Evolutionary conservation across 2,888 invertebrate genomes (phyloP), one percentile per base, ranked within the genome.

Genomic region (Mycogona germanica): DNA sequence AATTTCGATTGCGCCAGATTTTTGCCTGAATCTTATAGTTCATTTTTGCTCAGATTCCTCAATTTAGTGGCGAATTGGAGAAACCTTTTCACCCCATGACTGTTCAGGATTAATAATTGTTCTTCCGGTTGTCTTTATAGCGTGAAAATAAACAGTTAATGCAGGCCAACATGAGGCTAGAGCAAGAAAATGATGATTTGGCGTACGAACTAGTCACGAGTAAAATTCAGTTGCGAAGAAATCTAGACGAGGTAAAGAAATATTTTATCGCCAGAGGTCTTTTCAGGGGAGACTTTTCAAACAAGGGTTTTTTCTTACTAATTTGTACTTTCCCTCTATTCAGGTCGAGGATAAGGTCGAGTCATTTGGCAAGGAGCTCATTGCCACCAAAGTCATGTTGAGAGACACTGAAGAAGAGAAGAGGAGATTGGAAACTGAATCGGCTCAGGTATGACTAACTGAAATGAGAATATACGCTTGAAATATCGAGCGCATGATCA

Each of bases 331-430:
- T 1, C 6, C 2, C 40, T 25, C 25, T 42, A 25, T 63, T 49
- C 57, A 73, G 74, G 65, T 68, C 23, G 71, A 74, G 59, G 75
- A 75, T 58, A 66, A 66, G 48, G 64, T 69, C 51, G 73, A 73
- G 55, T 62, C 63, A 2, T 62, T 73, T 50, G 66, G 65, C 46
- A 66, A 65, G 55, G 73, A 73, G 53, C 61, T 73, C 48, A 64
- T 67, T 46, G 60, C 66, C 30, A 64, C 72, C 2, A 68, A 69
- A 55, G 64, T 69, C 19, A 63, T 68, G 38, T 64, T 85, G 26
- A 71, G 76, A 51, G 79, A 87, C 57, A 77, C 79, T 55, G 84
- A 87, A 64, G 87, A 85, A 61, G 81, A 78, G 70, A 83, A 77
- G 69, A 76, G 72, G 65, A 73, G 77, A 58, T 70, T 87, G 47